Evolutionary conservation across 2,797 vertebrate genomes (phyloP), one percentile per base, ranked within the genome.

Genomic region (Prionace glauca): DNA sequence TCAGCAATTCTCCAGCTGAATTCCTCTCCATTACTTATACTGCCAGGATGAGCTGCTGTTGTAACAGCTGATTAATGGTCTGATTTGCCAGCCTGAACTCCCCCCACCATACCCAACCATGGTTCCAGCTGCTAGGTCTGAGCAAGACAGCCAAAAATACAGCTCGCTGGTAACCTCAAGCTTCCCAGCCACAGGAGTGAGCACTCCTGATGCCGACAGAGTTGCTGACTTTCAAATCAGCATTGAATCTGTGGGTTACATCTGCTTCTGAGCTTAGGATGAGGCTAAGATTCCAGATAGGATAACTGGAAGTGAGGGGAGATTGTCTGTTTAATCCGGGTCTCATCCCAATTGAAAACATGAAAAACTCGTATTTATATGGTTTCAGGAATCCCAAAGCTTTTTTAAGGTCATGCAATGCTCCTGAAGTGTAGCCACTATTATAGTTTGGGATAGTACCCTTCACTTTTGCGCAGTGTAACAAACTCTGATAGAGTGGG

Each of bases 31-130:
- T 88, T 60, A 88, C 12, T 60, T 10, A 9, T 60, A 26, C 24
- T 60, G 86, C 50, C 86, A 88, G 56, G 26, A 29, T 32, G 50
- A 88, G 86, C 24, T 88, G 45, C 86, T 60, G 26, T 26, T 60
- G 26, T 60, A 60, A 88, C 86, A 88, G 50, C 86, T 88, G 86
- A 88, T 88, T 88, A 60, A 88, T 88, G 9, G 86, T 60, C 26
- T 29, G 56, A 88, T 88, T 60, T 88, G 86, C 26, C 86, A 88
- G 26, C 50, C 86, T 29, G 24, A 88, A 88, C 50, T 29, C 50
- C 26, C 86, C 56, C 45, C 50, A 50, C 4, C 86, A 88, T 26
- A 60, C 86, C 50, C 26, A 56, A 60, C 86, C 86, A 60, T 12
- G 0, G 24, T 50, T 60, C 86, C 56, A 56, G 86, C 45, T 88